Conservation (phyloP, 1,140 invertebrate species). For the Aphis gossypii region DNA sequence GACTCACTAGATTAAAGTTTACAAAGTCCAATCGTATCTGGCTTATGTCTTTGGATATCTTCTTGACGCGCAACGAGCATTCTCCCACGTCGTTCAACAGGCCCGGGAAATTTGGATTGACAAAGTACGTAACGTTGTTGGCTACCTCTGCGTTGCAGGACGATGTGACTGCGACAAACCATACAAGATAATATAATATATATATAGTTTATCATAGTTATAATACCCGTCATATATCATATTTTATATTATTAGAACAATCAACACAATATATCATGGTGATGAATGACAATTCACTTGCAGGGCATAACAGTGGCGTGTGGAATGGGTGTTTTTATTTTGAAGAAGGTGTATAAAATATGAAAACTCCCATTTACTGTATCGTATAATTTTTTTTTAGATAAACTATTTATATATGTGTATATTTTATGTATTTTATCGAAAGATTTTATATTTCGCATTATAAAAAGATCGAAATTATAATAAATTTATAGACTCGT, state of each 20-base stretch:
- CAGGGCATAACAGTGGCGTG: neutral
- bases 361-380: no score
- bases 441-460: neutral
- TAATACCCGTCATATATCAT: neutral
- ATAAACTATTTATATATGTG: no score
- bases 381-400: no score
- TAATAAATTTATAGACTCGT: no score
- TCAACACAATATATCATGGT: neutral
- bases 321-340: neutral
- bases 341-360: neutral
- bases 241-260: neutral
- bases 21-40: constrained; percentile 81
- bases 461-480: neutral
- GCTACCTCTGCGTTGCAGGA: constrained; percentile 77
- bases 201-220: neutral
- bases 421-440: no score
- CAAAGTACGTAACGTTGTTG: constrained; percentile 86
- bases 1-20: constrained; percentile 79
- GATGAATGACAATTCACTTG: neutral
- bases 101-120: constrained; percentile 82
- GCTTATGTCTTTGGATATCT: constrained; percentile 76
- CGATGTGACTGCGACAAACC: constrained; percentile 71
- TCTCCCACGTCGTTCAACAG: constrained; percentile 71
- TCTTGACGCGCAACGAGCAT: constrained; percentile 74
- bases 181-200: neutral